These are phyloP conservation scores for Phalangium opilio DNA, from an alignment of 2,888 invertebrate genomes.

Conservation along the genomic window DNA sequence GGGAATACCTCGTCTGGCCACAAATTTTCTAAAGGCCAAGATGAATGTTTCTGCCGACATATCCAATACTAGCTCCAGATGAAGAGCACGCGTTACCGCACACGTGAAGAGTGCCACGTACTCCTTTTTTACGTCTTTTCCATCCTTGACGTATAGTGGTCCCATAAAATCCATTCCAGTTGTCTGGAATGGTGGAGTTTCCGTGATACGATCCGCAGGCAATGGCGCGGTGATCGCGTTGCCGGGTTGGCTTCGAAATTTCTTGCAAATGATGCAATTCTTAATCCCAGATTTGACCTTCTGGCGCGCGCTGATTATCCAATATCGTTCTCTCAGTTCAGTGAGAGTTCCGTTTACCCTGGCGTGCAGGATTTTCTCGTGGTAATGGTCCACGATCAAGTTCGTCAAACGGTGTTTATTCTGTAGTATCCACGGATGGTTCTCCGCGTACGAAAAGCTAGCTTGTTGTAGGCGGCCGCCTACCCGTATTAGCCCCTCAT, in stretches of 20 bases:
- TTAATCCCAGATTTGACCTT: not conserved
- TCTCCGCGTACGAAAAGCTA: not conserved
- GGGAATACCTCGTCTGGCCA: too few relatives aligned
- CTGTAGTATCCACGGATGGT: constrained; percentile 1
- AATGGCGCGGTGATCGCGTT: not conserved
- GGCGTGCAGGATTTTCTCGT: not conserved
- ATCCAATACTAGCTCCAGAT: too few relatives aligned
- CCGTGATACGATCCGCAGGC: not conserved
- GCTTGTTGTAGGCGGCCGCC: too few relatives aligned
- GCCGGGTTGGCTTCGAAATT: not conserved
- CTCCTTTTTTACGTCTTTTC: not conserved
- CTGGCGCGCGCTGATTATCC: not conserved
- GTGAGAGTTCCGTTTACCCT: constrained; percentile 2
- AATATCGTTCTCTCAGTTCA: not conserved
- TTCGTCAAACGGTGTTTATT: constrained; percentile 1
- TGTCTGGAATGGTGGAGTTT: not conserved
- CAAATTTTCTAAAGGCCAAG: too few relatives aligned
- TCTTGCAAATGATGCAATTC: constrained; percentile 1
- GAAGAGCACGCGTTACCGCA: not conserved
- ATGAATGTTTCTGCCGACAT: too few relatives aligned
- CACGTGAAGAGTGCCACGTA: constrained; percentile 2
- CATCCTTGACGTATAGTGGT: not conserved
- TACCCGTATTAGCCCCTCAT: too few relatives aligned
- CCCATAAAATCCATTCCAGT: constrained; percentile 2
- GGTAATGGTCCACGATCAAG: not conserved